Conservation (phyloP, 2,797 vertebrate species). For the Eidolon dupreanum region DNA sequence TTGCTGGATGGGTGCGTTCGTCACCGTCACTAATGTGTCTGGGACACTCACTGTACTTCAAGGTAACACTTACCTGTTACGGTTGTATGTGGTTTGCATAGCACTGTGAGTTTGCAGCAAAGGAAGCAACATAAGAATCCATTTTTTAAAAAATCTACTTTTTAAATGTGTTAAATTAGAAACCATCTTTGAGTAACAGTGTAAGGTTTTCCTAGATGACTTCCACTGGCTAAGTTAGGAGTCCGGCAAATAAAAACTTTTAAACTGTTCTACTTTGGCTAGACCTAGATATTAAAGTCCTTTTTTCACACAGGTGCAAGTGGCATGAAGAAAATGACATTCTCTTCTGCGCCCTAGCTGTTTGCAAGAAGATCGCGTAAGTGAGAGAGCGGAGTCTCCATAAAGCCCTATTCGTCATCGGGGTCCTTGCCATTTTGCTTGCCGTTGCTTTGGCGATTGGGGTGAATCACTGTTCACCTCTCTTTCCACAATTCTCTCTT, state of each 20-base stretch:
- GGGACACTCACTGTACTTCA: not conserved
- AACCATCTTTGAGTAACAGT: not conserved
- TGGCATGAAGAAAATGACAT: conserved; percentile 90
- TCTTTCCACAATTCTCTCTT: not conserved
- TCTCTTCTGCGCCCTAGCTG: conserved; percentile 86
- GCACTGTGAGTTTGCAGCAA: not conserved
- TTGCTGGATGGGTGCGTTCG: not conserved
- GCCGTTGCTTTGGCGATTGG: not conserved
- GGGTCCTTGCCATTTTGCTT: not conserved
- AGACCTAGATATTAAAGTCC: not conserved
- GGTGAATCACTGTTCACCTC: not conserved
- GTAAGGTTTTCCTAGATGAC: not conserved
- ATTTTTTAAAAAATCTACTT: not conserved
- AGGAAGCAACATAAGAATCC: not conserved
- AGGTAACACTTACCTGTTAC: not conserved
- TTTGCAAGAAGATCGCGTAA: conserved; percentile 88
- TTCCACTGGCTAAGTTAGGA: not conserved
- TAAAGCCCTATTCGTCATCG: not conserved
- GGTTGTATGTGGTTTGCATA: not conserved
- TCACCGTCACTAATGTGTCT: not conserved
- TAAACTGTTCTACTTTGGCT: not conserved
- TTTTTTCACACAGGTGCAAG: conserved; percentile 82
- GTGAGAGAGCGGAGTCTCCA: conserved; percentile 59
- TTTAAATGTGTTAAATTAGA: not conserved
- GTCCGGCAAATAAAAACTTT: not conserved